Evolutionary conservation across 2,113 vertebrate genomes (phyloP).

Genomic region (Thermophis baileyi): DNA sequence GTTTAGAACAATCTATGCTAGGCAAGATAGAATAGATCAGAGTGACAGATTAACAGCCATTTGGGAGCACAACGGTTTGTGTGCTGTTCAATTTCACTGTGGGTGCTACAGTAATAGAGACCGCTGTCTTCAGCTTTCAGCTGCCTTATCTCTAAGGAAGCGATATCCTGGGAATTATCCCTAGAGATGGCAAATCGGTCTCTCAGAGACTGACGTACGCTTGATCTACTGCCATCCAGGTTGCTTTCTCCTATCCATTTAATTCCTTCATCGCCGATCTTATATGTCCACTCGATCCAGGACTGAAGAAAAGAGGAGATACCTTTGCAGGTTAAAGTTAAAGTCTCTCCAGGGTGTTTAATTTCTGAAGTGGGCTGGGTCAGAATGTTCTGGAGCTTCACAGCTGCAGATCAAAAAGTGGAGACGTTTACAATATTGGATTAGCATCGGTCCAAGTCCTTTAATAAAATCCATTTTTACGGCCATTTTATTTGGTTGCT

Average conservation of each 20-base stretch:
- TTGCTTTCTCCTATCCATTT: constrained; percentile 12
- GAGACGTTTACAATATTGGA: neutral
- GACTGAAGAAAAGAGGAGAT: neutral
- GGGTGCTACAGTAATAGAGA: neutral
- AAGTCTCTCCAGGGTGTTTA: neutral
- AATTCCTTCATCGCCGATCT: neutral
- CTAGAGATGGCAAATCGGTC: neutral
- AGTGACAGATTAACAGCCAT: neutral
- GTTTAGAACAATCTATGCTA: neutral
- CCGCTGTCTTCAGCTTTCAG: neutral
- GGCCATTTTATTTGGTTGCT: neutral
- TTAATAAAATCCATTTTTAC: neutral
- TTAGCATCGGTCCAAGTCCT: neutral
- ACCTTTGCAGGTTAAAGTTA: neutral
- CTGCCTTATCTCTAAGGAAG: neutral
- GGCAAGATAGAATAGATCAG: neutral
- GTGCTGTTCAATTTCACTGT: neutral
- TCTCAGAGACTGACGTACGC: neutral
- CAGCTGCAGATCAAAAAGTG: neutral
- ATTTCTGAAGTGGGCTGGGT: neutral
- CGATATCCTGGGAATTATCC: neutral
- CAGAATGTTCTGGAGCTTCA: neutral
- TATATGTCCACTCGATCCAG: constrained; percentile 1
- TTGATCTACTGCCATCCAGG: neutral
- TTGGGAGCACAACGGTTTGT: neutral